These are phyloP conservation scores for Mimachlamys varia DNA, from an alignment of 2,888 invertebrate genomes.

Conservation along the genomic window DNA sequence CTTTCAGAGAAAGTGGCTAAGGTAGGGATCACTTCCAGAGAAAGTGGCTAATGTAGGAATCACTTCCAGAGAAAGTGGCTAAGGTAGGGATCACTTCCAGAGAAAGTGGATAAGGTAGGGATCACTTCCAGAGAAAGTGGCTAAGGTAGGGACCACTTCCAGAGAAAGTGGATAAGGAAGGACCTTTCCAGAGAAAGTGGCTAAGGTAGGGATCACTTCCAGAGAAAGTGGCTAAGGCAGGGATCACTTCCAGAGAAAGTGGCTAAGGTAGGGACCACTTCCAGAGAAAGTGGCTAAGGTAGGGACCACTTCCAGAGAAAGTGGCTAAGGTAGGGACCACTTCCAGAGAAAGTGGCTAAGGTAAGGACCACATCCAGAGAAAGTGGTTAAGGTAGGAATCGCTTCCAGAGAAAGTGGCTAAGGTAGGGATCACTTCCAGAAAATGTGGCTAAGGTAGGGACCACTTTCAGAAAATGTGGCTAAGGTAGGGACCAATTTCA, in stretches of 20 bases:
- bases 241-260: constrained; percentile 40
- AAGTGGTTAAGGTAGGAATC: constrained; percentile 44
- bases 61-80: neutral
- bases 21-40: constrained; percentile 44
- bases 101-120: constrained; percentile 45
- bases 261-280: constrained; percentile 43
- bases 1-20: neutral
- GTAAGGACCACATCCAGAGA: constrained; percentile 44
- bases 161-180: constrained; percentile 44
- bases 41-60: constrained; percentile 45
- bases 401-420: neutral
- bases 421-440: constrained; percentile 45
- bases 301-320: constrained; percentile 43
- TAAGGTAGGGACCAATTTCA: constrained; percentile 44
- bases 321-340: constrained; percentile 44
- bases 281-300: neutral
- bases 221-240: constrained; percentile 36
- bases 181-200: constrained; percentile 32
- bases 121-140: neutral
- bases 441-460: constrained; percentile 44
- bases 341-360: neutral
- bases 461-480: neutral
- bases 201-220: constrained; percentile 45
- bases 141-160: constrained; percentile 45
- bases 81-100: constrained; percentile 45